Evolutionary conservation across 2,797 vertebrate genomes (phyloP), one percentile per base, ranked within the genome.

Genomic region (Macroramphosus scolopax): DNA sequence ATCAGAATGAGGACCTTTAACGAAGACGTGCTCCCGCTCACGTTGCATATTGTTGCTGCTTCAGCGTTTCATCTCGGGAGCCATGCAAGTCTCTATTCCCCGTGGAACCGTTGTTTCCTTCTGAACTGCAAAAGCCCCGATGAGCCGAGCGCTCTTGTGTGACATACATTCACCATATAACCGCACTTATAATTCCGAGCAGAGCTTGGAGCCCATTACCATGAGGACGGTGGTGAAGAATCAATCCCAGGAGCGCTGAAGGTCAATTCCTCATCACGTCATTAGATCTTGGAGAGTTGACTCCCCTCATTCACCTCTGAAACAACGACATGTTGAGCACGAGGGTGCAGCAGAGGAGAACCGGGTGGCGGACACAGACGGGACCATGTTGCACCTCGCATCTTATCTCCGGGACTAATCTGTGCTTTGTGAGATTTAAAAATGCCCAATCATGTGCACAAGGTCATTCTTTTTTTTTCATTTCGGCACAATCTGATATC

Each of bases 201-300:
- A 67, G 76, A 73, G 63, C 63, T 43, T 71, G 57, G 59, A 77
- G 75, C 56, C 72, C 80, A 85, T 87, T 85, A 87, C 77, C 70
- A 81, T 53, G 72, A 77, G 75, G 70, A 55, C 51, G 69, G 46
- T 33, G 63, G 64, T 81, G 69, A 77, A 72, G 72, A 75, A 82
- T 84, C 79, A 79, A 83, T 85, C 77, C 76, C 73, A 56, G 51
- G 76, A 73, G 75, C 77, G 58, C 67, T 78, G 75, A 87, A 87
- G 84, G 87, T 83, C 81, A 83, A 44, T 69, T 79, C 68, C 36
- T 48, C 40, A 38, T 77, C 70, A 72, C 77, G 82, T 73, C 74
- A 80, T 84, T 74, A 77, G 80, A 80, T 84, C 72, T 81, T 62
- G 28, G 58, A 60, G 70, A 51, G 56, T n/a, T n/a, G n/a, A n/a